Evolutionary conservation across 2,888 invertebrate species (phyloP).

Genomic region (Elgonia sp.): DNA sequence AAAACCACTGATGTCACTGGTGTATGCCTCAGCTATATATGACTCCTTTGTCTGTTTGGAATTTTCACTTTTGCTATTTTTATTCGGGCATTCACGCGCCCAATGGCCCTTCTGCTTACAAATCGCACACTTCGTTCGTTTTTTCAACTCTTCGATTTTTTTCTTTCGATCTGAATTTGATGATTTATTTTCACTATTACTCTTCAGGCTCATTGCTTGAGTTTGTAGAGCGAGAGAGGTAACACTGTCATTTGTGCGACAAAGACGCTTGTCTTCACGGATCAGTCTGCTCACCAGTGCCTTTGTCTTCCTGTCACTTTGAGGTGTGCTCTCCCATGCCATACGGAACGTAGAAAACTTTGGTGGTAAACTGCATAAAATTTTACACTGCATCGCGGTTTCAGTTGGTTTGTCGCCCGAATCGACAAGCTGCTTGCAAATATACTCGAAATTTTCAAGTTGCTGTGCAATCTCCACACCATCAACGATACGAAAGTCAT

Average conservation of each 20-base stretch:
- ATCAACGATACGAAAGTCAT: constrained; percentile 36
- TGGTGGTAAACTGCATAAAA: constrained; percentile 15
- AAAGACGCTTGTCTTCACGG: constrained; percentile 47
- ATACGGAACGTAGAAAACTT: constrained; percentile 39
- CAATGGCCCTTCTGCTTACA: constrained; percentile 46
- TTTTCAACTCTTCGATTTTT: background rate
- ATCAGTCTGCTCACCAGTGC: constrained; percentile 40
- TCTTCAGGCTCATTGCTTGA: background rate
- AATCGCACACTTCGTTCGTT: constrained; percentile 16
- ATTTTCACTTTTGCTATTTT: background rate
- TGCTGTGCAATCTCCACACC: constrained; percentile 18
- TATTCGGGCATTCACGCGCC: constrained; percentile 45
- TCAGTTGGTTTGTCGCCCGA: constrained; percentile 18
- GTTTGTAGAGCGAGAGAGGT: constrained; percentile 40
- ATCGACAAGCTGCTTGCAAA: constrained; percentile 53
- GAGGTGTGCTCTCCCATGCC: constrained; percentile 60
- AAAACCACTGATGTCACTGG: constrained; percentile 26
- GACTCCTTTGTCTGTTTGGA: background rate
- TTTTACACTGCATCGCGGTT: background rate
- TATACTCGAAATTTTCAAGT: constrained; percentile 13
- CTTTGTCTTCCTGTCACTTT: background rate
- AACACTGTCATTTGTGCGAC: constrained; percentile 1
- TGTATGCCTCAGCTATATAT: background rate
- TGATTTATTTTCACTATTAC: background rate
- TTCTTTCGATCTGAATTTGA: background rate